These are phyloP conservation scores for Stigmatopora argus DNA, from an alignment of 2,113 vertebrate species.

Conservation along the genomic window DNA sequence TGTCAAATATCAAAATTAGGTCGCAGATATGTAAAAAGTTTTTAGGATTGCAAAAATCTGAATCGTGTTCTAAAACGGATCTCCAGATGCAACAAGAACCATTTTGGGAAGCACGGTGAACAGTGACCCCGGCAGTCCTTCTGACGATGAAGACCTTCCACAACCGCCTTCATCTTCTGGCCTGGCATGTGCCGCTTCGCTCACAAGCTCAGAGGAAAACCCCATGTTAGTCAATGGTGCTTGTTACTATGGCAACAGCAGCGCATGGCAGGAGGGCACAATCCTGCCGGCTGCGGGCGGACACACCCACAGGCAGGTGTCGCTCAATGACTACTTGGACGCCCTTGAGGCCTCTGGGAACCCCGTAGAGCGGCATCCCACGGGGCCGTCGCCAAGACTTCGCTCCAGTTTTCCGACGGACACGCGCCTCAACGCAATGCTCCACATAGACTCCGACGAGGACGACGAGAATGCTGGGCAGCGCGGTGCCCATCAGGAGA, in stretches of 20 bases:
- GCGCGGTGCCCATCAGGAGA: conserved; percentile 34
- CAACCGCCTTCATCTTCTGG: conserved; percentile 46
- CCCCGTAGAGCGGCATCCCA: conserved; percentile 63
- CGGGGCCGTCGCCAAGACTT: conserved; percentile 82
- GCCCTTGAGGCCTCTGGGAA: conserved; percentile 73
- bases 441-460: conserved; percentile 95
- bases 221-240: conserved; percentile 52
- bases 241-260: conserved; percentile 39
- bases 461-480: conserved; percentile 73
- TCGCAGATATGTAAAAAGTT: no score
- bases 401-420: conserved; percentile 95
- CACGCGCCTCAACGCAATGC: conserved; percentile 90
- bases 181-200: conserved; percentile 48
- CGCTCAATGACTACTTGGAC: conserved; percentile 88
- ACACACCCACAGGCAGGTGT: conserved; percentile 79
- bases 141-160: conserved; percentile 86
- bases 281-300: conserved; percentile 14
- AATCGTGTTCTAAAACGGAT: conserved; percentile 59
- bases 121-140: conserved; percentile 89
- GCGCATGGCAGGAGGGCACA: conserved; percentile 15
- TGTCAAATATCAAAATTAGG: no score
- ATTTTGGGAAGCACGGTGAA: conserved; percentile 79
- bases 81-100: conserved; percentile 70
- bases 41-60: no score
- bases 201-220: conserved; percentile 61